These are phyloP conservation scores for Stichodactyla mertensii DNA, from an alignment of 64 coral and sea anemone species.

Conservation along the genomic window DNA sequence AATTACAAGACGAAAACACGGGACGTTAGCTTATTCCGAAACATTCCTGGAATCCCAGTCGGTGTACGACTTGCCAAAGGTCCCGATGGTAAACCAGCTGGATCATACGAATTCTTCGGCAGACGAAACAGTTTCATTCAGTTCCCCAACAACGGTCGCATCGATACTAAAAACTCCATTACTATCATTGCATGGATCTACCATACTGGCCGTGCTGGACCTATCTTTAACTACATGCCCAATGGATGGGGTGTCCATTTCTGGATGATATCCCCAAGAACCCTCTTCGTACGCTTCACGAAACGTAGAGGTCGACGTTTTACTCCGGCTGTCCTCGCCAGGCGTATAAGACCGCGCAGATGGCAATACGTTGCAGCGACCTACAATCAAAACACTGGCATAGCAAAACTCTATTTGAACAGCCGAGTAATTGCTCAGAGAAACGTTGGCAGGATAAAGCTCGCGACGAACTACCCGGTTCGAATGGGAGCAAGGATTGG, in stretches of 20 bases:
- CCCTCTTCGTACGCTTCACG: conserved; percentile 37
- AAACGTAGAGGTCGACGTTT: conserved; percentile 28
- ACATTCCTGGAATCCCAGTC: conserved; percentile 41
- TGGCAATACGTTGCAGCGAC: conserved; percentile 78
- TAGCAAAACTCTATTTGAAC: conserved; percentile 60
- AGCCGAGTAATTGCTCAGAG: conserved; percentile 48
- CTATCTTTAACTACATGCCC: conserved; percentile 63
- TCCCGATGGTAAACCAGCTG: conserved; percentile 51
- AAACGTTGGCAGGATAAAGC: conserved; percentile 47
- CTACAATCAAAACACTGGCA: conserved; percentile 50
- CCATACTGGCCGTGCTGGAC: conserved; percentile 44
- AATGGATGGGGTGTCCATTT: conserved; percentile 63
- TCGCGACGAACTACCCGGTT: conserved; percentile 58
- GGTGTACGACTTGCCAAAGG: conserved; percentile 47
- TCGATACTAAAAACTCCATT: conserved; percentile 61
- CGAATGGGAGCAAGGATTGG: conserved; percentile 36
- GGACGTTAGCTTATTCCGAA: conserved; percentile 51
- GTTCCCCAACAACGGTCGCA: conserved; percentile 45
- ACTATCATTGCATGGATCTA: conserved; percentile 74
- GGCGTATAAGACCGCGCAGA: conserved; percentile 30
- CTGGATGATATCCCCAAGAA: conserved; percentile 52
- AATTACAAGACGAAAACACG: conserved; percentile 17
- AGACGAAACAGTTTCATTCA: conserved; percentile 58
- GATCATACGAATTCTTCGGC: conserved; percentile 74
- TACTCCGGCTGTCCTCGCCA: conserved; percentile 20